Evolutionary conservation across 2,888 invertebrate genomes (phyloP).

Genomic region (Cerastoderma edule): DNA sequence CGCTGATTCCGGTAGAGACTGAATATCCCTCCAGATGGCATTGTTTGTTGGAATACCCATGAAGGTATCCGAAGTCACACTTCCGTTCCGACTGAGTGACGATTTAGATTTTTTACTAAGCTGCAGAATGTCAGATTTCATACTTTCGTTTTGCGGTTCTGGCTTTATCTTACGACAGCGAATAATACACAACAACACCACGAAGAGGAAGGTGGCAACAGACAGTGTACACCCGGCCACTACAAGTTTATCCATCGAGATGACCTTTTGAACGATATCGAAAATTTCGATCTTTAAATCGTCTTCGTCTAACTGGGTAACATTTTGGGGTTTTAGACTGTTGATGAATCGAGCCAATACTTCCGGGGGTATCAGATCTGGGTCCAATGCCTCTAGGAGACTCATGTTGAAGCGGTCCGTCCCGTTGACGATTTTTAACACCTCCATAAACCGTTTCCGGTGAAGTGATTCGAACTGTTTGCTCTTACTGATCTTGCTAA

Average conservation of each 20-base stretch:
- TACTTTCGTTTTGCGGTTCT: conserved; percentile 26
- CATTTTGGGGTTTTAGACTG: conserved; percentile 10
- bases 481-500: background rate
- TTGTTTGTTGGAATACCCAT: conserved; percentile 58
- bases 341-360: background rate
- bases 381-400: background rate
- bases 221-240: conserved; percentile 34
- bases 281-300: background rate
- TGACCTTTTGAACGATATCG: conserved; percentile 2
- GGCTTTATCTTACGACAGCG: conserved; percentile 23
- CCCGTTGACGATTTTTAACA: conserved; percentile 2
- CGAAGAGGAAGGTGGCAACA: conserved; percentile 32
- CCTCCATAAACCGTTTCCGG: background rate
- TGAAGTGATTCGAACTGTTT: background rate
- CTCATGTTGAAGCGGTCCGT: background rate
- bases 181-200: conserved; percentile 34
- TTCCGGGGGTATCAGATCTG: background rate
- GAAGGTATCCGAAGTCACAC: conserved; percentile 31
- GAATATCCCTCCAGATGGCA: conserved; percentile 52
- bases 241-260: conserved; percentile 35
- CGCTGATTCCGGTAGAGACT: conserved; percentile 27
- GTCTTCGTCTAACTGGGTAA: background rate
- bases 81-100: conserved; percentile 4
- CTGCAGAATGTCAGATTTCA: conserved; percentile 17
- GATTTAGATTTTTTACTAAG: conserved; percentile 12